Evolutionary conservation across 1,140 invertebrate genomes (phyloP).

Genomic region (Musca domestica): DNA sequence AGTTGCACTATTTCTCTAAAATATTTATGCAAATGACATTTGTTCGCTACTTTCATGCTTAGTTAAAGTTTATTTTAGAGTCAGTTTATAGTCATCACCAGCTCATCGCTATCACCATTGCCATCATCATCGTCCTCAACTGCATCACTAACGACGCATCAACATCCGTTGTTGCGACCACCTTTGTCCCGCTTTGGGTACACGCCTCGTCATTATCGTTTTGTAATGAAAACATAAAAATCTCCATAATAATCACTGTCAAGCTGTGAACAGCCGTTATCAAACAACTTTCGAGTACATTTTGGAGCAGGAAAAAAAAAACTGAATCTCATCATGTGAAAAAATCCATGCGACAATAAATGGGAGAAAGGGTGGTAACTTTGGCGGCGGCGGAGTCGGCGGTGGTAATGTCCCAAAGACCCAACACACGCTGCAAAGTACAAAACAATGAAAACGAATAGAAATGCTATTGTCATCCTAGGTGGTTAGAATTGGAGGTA

Average conservation of each 20-base stretch:
- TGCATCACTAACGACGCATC: neutral
- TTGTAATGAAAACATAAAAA: conserved; percentile 23
- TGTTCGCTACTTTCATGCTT: conserved; percentile 16
- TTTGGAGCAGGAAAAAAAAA: no score
- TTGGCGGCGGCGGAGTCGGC: no score
- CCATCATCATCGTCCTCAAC: neutral
- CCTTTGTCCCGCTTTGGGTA: neutral
- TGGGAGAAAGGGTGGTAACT: no score
- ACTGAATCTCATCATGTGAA: no score
- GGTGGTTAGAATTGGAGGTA: no score
- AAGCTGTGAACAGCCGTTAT: conserved; percentile 14
- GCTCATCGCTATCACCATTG: conserved; percentile 2
- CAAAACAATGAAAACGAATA: no score
- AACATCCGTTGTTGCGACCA: neutral
- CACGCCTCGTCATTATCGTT: neutral
- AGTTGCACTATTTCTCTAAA: no score
- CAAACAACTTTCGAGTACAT: neutral
- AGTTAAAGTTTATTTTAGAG: conserved; percentile 2
- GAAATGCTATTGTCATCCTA: no score
- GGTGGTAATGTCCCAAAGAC: no score
- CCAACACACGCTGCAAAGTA: no score
- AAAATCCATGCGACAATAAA: no score
- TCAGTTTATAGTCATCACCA: conserved; percentile 8
- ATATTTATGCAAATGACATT: conserved; percentile 21
- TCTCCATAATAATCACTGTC: conserved; percentile 8